Evolutionary conservation across 2,113 vertebrate genomes (phyloP).

Genomic region (Synodontis membranacea): DNA sequence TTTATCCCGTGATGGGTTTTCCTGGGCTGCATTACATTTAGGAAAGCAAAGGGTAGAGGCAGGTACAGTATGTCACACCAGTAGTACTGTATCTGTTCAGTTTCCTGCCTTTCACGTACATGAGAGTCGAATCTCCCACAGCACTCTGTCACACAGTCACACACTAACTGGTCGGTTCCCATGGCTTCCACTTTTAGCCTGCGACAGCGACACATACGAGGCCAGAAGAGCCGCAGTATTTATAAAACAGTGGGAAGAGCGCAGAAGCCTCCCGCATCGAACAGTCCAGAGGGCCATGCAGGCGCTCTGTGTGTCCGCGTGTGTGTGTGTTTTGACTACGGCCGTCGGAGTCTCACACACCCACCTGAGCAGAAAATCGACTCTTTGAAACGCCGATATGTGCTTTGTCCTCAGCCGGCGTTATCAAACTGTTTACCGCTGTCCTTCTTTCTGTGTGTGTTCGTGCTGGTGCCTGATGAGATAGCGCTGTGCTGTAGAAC

Average conservation of each 20-base stretch:
- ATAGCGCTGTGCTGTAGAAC: not conserved
- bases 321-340: conserved; percentile 71
- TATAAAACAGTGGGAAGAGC: conserved; percentile 35
- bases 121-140: not conserved
- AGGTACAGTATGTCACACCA: not conserved
- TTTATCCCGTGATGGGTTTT: not conserved
- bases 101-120: not conserved
- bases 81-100: not conserved
- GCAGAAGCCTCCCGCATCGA: conserved; percentile 45
- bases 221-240: conserved; percentile 37
- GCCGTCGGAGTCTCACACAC: conserved; percentile 63
- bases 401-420: conserved; percentile 20
- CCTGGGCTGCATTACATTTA: not conserved
- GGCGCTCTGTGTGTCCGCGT: conserved; percentile 65
- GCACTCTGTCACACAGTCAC: not conserved
- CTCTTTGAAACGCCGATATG: conserved; percentile 69
- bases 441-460: conserved; percentile 58
- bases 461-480: conserved; percentile 49
- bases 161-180: not conserved
- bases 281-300: conserved; percentile 52
- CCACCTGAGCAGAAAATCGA: conserved; percentile 56
- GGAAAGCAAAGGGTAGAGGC: not conserved
- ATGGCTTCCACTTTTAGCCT: conserved; percentile 29
- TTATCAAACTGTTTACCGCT: conserved; percentile 59
- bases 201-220: not conserved